Percentiles rank a stretch among this genome's conserved stretches.
These are phyloP conservation scores for Ariolimax columbianus DNA, from an alignment of 2,888 invertebrate genomes.

Conservation along the genomic window DNA sequence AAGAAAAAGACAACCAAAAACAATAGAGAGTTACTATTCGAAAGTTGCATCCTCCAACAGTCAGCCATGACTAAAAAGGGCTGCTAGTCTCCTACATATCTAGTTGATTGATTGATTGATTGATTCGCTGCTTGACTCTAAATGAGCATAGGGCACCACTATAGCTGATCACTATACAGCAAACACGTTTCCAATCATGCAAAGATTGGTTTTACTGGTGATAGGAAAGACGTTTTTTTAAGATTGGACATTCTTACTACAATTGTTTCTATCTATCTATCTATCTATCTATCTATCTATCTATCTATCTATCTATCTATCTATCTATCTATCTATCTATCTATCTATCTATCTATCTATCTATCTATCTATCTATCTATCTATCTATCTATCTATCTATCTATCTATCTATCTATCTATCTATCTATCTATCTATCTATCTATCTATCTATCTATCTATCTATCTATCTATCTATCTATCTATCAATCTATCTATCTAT, in stretches of 20 bases:
- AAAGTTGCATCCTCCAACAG: too few species aligned
- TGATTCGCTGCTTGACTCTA: not conserved
- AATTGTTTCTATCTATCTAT: not conserved
- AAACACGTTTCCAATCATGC: not conserved
- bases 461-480: not conserved
- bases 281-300: not conserved
- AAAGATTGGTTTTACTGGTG: too few species aligned
- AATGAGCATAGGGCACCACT: not conserved
- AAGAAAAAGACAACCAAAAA: too few species aligned
- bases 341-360: conserved; percentile 1
- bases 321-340: not conserved
- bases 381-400: conserved; percentile 1
- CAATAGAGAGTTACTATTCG: too few species aligned
- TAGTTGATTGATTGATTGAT: not conserved
- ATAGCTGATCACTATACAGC: not conserved
- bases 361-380: conserved; percentile 1
- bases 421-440: conserved; percentile 1
- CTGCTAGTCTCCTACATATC: not conserved
- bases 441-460: not conserved
- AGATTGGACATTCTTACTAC: too few species aligned
- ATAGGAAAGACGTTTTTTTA: too few species aligned
- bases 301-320: not conserved
- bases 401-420: conserved; percentile 1
- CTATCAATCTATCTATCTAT: not conserved
- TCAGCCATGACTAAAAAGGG: too few species aligned